Conservation (phyloP, 1,140 invertebrate species). For the Harlomillsia oculata region DNA sequence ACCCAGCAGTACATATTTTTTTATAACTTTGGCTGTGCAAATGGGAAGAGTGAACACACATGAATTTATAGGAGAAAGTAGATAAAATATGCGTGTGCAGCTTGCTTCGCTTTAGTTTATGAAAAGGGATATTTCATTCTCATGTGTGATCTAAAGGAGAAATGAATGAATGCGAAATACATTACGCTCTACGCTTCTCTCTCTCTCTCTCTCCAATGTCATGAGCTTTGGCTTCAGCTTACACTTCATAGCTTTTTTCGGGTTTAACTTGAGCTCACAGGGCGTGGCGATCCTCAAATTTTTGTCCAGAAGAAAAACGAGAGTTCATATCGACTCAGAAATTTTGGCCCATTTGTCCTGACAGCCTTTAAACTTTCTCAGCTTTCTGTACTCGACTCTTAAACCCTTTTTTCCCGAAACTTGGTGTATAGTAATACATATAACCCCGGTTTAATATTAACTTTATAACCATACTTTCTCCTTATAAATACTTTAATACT, state of each 20-base stretch:
- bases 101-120: neutral
- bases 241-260: no score
- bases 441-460: no score
- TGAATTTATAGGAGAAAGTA: no score
- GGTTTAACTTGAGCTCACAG: no score
- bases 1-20: no score
- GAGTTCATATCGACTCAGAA: slow-evolving; percentile 21
- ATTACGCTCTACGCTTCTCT: no score
- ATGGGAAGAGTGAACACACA: no score
- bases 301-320: slow-evolving; percentile 18
- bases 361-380: slow-evolving; percentile 21
- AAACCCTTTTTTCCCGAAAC: neutral
- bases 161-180: slow-evolving; percentile 9
- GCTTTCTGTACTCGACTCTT: neutral
- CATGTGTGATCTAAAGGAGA: neutral
- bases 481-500: no score
- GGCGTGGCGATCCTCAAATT: neutral
- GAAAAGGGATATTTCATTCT: slow-evolving; percentile 15
- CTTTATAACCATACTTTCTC: neutral
- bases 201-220: no score
- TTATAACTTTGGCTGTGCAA: no score
- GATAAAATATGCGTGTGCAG: slow-evolving; percentile 7
- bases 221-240: no score
- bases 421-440: no score
- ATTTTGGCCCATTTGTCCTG: slow-evolving; percentile 21